Base-by-base conservation (phyloP, 2,888 invertebrate genomes). In the Micoletzkya japonica region DNA sequence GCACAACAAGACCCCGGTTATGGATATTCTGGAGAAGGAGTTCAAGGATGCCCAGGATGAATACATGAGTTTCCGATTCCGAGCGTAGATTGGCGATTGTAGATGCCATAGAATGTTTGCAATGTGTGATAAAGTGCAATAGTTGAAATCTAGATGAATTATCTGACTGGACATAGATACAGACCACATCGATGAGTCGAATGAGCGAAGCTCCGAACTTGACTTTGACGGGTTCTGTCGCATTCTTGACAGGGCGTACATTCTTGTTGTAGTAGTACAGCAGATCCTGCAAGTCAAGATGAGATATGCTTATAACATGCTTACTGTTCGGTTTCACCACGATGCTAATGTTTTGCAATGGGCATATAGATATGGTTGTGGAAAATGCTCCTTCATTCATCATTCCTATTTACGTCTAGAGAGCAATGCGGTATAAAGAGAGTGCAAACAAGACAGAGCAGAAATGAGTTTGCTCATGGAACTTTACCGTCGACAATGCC, bases 181-280 rank as follows among this genome's bases (percentile, higher is more conserved):
- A 39, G 39, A 85, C 85, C 57, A 85, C 82, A 76, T 85, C 85
- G 54, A 85, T 85, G 26, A 85, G 80, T 32, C 85, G 71, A 68
- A 85, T 85, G 3, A 85, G 74, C 32, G 83, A 82, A 14, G 85
- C 82, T 4, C 85, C 85, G 71, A 86, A 85, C 63, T 85, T 83
- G 50, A 84, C 83, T 69, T 78, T 77, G 54, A 84, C 74, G 34
- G 80, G 74, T 70, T 85, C 81, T 56, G 79, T 80, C 20, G 83
- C 81, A 72, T 85, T 85, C 58, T 81, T 80, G 6, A 86, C 84
- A n/a, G 82, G 82, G 24, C 80, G 72, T 6, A 80, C 80, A 57
- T 77, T 75, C 72, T 84, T 85, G 70, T 86, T 82, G 76, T 86
- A 85, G 73, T 79, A 84, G 68, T 85, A 86, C 59, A 85, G 76